Evolutionary conservation across 2,113 vertebrate species (phyloP).

Genomic region (Rhipidura dahli): DNA sequence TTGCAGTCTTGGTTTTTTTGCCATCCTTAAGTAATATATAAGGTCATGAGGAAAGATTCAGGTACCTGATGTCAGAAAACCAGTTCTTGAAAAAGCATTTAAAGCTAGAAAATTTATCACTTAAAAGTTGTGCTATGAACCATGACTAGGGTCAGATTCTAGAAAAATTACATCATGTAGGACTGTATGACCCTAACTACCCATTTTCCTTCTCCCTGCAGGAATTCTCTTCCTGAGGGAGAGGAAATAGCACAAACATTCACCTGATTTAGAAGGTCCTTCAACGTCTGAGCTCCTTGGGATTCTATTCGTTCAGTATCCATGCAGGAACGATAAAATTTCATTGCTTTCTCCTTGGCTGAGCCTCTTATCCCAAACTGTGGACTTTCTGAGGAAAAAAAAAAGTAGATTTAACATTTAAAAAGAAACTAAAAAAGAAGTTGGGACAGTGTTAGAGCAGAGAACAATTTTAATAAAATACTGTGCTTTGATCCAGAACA

Average conservation of each 20-base stretch:
- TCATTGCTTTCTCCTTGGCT: slow-evolving; percentile 80
- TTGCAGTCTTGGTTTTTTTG: neutral
- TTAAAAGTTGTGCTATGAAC: neutral
- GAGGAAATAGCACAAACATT: neutral
- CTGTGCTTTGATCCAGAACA: neutral
- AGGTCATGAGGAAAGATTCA: neutral
- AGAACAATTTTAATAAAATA: neutral
- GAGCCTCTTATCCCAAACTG: slow-evolving; percentile 22
- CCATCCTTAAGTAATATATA: neutral
- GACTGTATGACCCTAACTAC: neutral
- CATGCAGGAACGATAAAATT: slow-evolving; percentile 87
- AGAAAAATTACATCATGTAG: neutral
- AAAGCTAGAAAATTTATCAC: neutral
- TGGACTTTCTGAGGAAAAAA: slow-evolving; percentile 63
- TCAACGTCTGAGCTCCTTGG: slow-evolving; percentile 76
- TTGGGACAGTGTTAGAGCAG: neutral
- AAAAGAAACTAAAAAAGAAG: neutral
- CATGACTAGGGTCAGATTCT: neutral
- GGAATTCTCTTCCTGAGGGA: neutral
- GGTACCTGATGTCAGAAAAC: neutral
- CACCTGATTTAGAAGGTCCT: slow-evolving; percentile 82
- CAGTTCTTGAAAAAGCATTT: neutral
- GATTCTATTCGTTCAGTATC: slow-evolving; percentile 76
- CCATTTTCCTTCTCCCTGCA: neutral
- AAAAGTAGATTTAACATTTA: neutral